Evolutionary conservation across 2,888 invertebrate genomes (phyloP).

Genomic region (Steromphala cineraria): DNA sequence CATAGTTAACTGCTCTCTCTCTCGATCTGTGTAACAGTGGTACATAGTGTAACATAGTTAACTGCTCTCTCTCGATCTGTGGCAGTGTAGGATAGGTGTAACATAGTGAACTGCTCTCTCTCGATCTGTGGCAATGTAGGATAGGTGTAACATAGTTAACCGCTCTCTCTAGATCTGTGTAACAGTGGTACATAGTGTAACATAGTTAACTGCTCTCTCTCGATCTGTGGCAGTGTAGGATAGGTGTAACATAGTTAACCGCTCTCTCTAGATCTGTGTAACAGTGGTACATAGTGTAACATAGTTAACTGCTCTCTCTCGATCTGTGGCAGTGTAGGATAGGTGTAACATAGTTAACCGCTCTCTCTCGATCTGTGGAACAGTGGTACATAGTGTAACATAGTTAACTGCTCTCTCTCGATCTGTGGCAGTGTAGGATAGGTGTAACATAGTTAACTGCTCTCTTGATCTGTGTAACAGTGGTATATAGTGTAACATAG

Average conservation of each 20-base stretch:
- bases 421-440: constrained; percentile 40
- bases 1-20: constrained; percentile 39
- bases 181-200: background rate
- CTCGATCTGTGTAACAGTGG: constrained; percentile 46
- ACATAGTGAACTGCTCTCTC: constrained; percentile 47
- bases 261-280: too few relatives aligned
- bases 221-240: constrained; percentile 44
- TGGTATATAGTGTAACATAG: background rate
- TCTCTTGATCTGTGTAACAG: too few relatives aligned
- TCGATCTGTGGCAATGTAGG: constrained; percentile 44
- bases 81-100: background rate
- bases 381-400: background rate
- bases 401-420: constrained; percentile 50
- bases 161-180: too few relatives aligned
- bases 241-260: background rate
- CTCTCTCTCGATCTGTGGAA: too few relatives aligned
- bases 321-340: constrained; percentile 40
- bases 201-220: constrained; percentile 47
- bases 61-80: too few relatives aligned
- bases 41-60: background rate
- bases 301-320: constrained; percentile 50
- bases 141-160: background rate
- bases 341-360: background rate
- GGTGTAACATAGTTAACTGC: background rate
- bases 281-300: background rate